Base-by-base conservation (phyloP, 2,888 invertebrate species). In the Camptogramma bilineatum region DNA sequence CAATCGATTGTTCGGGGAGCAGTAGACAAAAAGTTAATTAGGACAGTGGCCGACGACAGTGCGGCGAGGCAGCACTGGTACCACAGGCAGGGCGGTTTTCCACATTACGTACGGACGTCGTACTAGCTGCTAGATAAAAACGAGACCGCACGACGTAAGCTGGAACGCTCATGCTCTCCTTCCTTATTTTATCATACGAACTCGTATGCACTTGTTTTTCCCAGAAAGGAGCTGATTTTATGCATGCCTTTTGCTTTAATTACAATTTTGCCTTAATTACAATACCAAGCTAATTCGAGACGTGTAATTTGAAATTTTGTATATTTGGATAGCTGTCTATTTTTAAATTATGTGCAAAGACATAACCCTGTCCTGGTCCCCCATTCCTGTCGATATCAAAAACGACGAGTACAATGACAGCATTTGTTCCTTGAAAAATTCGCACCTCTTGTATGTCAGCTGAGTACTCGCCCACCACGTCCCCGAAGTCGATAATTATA, bases 21-120 rank as follows among this genome's bases (percentile, higher is more conserved):
- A 71, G 76, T 74, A 86, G 83, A 87, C 87, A 90, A 91, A 90
- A 91, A 91, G 88, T 90, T 90, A 91, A 91, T 91, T 90, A 91
- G 86, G 86, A 72, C 80, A 69, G 79, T 77, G 81, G 82, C 73
- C 82, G 79, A 79, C 82, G 82, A 83, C 83, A 84, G 78, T 81
- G 79, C 68, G 68, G 65, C 56, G 64, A 60, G 60, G 61, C 57
- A 57, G 57, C 62, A 61, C 66, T 65, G 56, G 56, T 44, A 54
- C 19, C 47, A 50, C 51, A 18, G 64, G 53, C 70, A 51, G 66
- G 54, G 50, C 56, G 60, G 68, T 61, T 64, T 39, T 66, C 66
- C 62, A 68, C 52, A 56, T 50, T 66, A 68, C 56, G 19, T 52
- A 48, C 47, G 21, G 44, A 42, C 52, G 17, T 47, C 54, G 50